These are phyloP conservation scores for Crotophaga sulcirostris DNA, from an alignment of 2,113 vertebrate species.

Conservation along the genomic window DNA sequence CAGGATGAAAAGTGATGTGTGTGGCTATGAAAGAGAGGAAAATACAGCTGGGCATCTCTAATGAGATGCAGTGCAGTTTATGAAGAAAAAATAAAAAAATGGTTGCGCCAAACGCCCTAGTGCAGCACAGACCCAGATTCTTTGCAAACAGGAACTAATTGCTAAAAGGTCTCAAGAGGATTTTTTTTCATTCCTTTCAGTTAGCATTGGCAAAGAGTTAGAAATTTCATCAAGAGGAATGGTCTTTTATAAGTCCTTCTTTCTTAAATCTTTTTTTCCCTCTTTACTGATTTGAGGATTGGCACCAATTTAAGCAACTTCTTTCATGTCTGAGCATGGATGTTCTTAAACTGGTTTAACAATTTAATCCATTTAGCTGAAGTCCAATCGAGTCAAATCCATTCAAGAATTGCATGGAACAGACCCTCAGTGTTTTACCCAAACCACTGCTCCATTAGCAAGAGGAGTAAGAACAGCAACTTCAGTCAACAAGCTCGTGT, in stretches of 20 bases:
- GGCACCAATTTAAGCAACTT: slow-evolving; percentile 49
- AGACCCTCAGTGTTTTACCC: slow-evolving; percentile 41
- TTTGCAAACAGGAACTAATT: slow-evolving; percentile 59
- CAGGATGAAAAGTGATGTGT: slow-evolving; percentile 57
- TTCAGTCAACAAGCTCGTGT: background rate
- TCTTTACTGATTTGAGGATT: slow-evolving; percentile 50
- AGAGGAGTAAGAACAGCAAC: background rate
- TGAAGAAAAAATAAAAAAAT: background rate
- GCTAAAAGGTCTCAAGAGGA: slow-evolving; percentile 35
- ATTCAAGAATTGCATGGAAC: slow-evolving; percentile 49
- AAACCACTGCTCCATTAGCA: background rate
- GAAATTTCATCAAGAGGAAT: slow-evolving; percentile 52
- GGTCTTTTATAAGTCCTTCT: slow-evolving; percentile 48
- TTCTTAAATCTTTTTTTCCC: slow-evolving; percentile 41
- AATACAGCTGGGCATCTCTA: slow-evolving; percentile 58
- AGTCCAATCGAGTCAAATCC: slow-evolving; percentile 45
- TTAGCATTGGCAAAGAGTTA: slow-evolving; percentile 61
- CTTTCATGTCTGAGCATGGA: slow-evolving; percentile 36
- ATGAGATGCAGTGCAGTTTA: background rate
- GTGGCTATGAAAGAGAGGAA: slow-evolving; percentile 20
- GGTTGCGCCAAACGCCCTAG: background rate
- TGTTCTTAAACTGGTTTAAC: slow-evolving; percentile 57
- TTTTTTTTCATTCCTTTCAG: slow-evolving; percentile 41
- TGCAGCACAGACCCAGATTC: slow-evolving; percentile 4
- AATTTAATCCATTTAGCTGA: slow-evolving; percentile 63